Percentiles rank a stretch among this genome's conserved stretches.
phyloP scores from a whole-genome alignment of 1,140 invertebrate genomes.

The Triops cancriformis region DNA sequence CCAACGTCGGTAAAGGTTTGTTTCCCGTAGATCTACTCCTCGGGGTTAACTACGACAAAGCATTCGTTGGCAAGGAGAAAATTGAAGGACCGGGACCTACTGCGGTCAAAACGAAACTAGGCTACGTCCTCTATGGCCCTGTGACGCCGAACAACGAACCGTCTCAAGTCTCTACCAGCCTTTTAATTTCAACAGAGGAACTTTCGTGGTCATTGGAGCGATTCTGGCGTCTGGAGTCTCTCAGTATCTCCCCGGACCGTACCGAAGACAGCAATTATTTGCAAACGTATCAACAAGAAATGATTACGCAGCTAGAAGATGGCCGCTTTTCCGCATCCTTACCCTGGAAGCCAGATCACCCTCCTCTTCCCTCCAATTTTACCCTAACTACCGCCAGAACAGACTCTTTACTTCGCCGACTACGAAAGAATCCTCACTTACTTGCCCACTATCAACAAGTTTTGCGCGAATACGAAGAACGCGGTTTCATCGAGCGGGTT shows the following conservation, averaged over 20 bases:
- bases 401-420: background rate
- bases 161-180: background rate
- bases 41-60: background rate
- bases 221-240: background rate
- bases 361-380: conserved; percentile 15
- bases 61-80: too few relatives aligned
- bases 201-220: background rate
- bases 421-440: background rate
- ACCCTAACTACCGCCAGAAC: background rate
- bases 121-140: background rate
- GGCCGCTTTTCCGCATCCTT: background rate
- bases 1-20: background rate
- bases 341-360: conserved; percentile 16
- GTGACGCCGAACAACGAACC: background rate
- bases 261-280: background rate
- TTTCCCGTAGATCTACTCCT: background rate
- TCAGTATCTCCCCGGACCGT: background rate
- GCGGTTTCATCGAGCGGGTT: conserved; percentile 22
- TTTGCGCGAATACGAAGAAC: background rate
- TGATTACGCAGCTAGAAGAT: background rate
- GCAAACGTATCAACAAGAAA: background rate
- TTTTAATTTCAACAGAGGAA: background rate
- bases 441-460: conserved; percentile 7
- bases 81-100: too few relatives aligned
- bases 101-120: background rate